phyloP scores from a whole-genome alignment of 2,888 invertebrate genomes.

The Boloria selene region DNA sequence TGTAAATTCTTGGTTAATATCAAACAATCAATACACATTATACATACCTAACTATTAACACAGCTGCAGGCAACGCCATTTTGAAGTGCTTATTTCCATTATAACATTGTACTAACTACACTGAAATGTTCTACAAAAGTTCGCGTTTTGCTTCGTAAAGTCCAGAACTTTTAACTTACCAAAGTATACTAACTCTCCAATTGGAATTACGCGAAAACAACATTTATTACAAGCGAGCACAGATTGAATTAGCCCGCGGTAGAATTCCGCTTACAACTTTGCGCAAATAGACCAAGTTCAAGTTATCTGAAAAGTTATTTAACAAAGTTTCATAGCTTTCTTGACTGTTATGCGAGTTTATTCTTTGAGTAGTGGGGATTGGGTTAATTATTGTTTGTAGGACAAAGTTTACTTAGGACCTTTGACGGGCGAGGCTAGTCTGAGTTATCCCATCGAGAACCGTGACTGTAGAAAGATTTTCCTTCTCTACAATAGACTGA shows the following conservation, averaged over 20 bases:
- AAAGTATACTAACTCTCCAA: conserved; percentile 72
- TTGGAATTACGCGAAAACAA: conserved; percentile 80
- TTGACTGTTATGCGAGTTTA: conserved; percentile 67
- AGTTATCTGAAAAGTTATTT: conserved; percentile 83
- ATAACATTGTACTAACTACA: conserved; percentile 83
- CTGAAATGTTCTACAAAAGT: conserved; percentile 83
- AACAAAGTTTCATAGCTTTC: conserved; percentile 83
- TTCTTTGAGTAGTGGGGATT: conserved; percentile 63
- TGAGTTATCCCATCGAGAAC: conserved; percentile 82
- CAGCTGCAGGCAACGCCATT: conserved; percentile 79
- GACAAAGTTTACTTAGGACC: conserved; percentile 54
- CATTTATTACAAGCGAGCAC: conserved; percentile 80
- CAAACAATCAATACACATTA: conserved; percentile 56
- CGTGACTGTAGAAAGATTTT: conserved; percentile 82
- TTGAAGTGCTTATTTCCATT: conserved; percentile 83
- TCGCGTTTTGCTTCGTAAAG: conserved; percentile 83
- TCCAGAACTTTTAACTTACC: conserved; percentile 77
- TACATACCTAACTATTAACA: conserved; percentile 61
- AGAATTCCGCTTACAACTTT: conserved; percentile 78
- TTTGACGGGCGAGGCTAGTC: conserved; percentile 58
- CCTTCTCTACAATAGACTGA: conserved; percentile 80
- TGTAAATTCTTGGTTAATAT: conserved; percentile 8
- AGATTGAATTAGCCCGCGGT: conserved; percentile 79
- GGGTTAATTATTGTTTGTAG: conserved; percentile 67
- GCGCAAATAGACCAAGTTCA: conserved; percentile 79